Evolutionary conservation across 2,797 vertebrate species (phyloP).

Genomic region (Alectoris magna): DNA sequence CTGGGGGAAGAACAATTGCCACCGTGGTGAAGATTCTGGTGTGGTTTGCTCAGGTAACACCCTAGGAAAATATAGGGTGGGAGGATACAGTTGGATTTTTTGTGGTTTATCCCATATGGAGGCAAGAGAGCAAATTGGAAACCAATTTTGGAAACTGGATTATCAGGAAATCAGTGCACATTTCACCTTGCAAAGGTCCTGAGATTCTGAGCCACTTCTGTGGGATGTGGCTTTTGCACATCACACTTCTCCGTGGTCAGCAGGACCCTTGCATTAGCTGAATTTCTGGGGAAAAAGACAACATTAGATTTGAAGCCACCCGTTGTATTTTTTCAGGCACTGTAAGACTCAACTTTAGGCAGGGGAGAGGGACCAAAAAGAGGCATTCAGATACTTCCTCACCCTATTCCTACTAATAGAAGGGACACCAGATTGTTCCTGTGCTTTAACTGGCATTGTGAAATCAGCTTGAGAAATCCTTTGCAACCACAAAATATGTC

Average conservation of each 20-base stretch:
- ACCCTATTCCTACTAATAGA: not conserved
- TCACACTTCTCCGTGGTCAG: fast-evolving
- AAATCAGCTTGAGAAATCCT: not conserved
- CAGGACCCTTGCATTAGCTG: not conserved
- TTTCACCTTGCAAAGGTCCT: not conserved
- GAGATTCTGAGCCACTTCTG: not conserved
- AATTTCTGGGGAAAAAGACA: not conserved
- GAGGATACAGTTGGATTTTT: not conserved
- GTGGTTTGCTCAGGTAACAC: not conserved
- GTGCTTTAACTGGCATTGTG: not conserved
- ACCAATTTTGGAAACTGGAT: not conserved
- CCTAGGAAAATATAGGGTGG: fast-evolving
- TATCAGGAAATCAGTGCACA: not conserved
- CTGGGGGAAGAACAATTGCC: constrained; percentile 28
- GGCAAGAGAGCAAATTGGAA: not conserved
- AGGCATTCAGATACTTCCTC: not conserved
- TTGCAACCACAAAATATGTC: not conserved
- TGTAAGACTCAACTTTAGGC: not conserved
- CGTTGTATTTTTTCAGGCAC: not conserved
- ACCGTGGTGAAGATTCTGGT: not conserved
- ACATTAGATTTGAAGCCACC: not conserved
- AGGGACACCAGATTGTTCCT: not conserved
- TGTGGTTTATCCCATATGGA: not conserved
- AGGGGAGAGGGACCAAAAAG: not conserved
- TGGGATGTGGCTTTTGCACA: too few species aligned